phyloP scores from a whole-genome alignment of 2,888 invertebrate genomes.

The Diarsia rubi region DNA sequence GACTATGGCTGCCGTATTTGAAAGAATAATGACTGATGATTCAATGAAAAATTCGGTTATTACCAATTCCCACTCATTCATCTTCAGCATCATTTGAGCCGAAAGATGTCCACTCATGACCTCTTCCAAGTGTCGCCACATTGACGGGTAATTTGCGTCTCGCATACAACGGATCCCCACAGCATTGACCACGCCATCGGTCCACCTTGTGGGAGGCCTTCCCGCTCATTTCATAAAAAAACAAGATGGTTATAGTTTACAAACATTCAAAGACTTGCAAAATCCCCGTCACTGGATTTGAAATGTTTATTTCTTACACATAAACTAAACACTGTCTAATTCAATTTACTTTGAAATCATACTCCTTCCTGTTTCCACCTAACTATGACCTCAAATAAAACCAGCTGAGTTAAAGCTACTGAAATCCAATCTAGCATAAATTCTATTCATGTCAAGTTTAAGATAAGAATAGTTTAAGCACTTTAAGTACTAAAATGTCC shows the following conservation, averaged over 20 bases:
- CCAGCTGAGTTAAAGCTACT: slow-evolving; percentile 12
- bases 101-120: too few species aligned
- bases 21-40: background rate
- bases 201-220: too few species aligned
- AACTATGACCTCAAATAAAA: slow-evolving; percentile 15
- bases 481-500: slow-evolving; percentile 32
- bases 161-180: too few species aligned
- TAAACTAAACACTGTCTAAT: slow-evolving; percentile 24
- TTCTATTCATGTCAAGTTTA: slow-evolving; percentile 29
- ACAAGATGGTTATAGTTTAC: too few species aligned
- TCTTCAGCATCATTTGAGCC: too few species aligned
- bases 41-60: background rate
- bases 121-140: too few species aligned
- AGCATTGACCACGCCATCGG: too few species aligned
- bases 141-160: too few species aligned
- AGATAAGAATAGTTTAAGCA: slow-evolving; percentile 53
- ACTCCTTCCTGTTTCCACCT: background rate
- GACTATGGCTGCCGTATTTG: background rate
- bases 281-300: background rate
- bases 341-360: slow-evolving; percentile 26
- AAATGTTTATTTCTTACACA: slow-evolving; percentile 1
- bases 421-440: slow-evolving; percentile 39
- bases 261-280: background rate
- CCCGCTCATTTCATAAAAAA: too few species aligned
- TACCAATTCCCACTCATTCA: background rate